Conservation (phyloP, 2,113 vertebrate species). For the Tetrao urogallus region DNA sequence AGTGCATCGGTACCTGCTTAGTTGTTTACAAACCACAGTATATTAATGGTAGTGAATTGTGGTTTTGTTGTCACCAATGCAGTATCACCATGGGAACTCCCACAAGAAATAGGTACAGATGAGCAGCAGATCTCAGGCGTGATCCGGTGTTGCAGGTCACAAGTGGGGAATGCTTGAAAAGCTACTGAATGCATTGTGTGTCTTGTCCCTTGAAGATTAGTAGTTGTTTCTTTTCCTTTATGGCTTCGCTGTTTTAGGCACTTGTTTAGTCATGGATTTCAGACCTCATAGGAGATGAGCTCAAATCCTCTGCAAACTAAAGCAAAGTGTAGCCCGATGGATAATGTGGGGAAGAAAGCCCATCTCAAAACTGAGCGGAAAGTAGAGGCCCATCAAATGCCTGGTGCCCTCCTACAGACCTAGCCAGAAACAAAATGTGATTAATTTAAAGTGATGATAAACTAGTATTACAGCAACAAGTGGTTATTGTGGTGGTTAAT, state of each 20-base stretch:
- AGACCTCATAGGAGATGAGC: accelerated
- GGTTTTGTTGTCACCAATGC: not conserved
- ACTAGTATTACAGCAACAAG: not conserved
- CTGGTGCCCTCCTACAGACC: not conserved
- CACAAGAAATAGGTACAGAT: not conserved
- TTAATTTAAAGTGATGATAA: not conserved
- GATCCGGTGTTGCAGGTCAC: not conserved
- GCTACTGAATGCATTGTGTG: not conserved
- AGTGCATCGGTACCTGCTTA: not conserved
- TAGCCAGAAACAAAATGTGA: not conserved
- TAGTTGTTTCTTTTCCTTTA: not conserved
- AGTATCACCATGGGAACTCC: not conserved
- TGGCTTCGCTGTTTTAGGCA: not conserved
- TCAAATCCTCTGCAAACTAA: not conserved
- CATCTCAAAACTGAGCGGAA: too few relatives aligned
- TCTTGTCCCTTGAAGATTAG: not conserved
- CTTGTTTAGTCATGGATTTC: not conserved
- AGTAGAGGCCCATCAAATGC: not conserved
- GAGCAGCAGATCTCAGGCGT: not conserved
- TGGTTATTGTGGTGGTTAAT: not conserved
- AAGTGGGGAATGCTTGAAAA: not conserved
- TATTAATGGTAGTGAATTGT: not conserved
- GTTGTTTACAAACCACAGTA: not conserved
- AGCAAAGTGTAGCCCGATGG: not conserved
- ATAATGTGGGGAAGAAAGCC: not conserved